A percentile compares a stretch with the other conserved stretches of the same genome.
phyloP scores from a whole-genome alignment of 2,113 vertebrate species.

The Coryphaenoides rupestris region DNA sequence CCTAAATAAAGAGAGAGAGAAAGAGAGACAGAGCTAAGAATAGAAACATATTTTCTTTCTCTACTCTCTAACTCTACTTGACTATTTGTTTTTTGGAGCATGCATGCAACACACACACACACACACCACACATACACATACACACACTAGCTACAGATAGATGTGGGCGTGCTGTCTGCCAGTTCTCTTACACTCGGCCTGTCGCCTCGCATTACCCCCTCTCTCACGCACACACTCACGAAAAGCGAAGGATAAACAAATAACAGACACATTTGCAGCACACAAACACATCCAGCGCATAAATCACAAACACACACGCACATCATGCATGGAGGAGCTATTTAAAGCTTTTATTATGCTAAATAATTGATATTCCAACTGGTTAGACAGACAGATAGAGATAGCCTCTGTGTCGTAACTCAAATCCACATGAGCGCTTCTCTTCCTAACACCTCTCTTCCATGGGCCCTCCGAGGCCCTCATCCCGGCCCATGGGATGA shows the following conservation, averaged over 20 bases:
- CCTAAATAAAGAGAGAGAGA: not conserved
- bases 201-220: conserved; percentile 61
- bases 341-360: conserved; percentile 38
- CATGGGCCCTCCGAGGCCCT: conserved; percentile 3
- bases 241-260: not conserved
- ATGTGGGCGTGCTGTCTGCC: conserved; percentile 68
- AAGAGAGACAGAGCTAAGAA: not conserved
- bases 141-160: conserved; percentile 55
- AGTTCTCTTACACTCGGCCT: conserved; percentile 70
- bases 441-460: not conserved
- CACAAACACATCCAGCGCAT: no score
- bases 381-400: conserved; percentile 19
- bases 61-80: conserved; percentile 37
- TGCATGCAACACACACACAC: conserved; percentile 57
- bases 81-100: conserved; percentile 66
- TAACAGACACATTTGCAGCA: no score
- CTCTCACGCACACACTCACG: conserved; percentile 9
- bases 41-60: not conserved
- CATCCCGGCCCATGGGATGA: conserved; percentile 34
- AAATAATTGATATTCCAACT: conserved; percentile 42
- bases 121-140: no score
- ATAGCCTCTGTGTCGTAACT: conserved; percentile 21
- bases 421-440: not conserved
- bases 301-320: not conserved
- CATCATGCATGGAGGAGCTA: not conserved